phyloP scores from a whole-genome alignment of 2,888 invertebrate genomes.

The Alloplasta piceator region DNA sequence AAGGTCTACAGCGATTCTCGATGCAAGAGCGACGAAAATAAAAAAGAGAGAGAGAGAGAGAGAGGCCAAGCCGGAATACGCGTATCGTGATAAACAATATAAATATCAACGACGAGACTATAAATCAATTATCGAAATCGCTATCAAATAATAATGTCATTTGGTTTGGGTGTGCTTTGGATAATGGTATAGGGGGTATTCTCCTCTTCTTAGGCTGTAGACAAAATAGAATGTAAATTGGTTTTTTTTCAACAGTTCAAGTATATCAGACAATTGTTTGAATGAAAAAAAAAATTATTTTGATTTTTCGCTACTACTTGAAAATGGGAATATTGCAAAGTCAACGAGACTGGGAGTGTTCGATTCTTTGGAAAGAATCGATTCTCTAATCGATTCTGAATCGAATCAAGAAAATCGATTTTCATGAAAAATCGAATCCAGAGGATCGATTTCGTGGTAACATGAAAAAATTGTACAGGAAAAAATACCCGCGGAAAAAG shows the following conservation, averaged over 20 bases:
- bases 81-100: conserved; percentile 57
- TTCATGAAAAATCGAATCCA: too few relatives aligned
- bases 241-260: conserved; percentile 55
- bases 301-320: conserved; percentile 31
- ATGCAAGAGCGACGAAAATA: conserved; percentile 27
- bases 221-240: conserved; percentile 83
- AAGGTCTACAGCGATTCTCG: conserved; percentile 29
- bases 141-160: conserved; percentile 74
- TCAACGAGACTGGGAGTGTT: too few relatives aligned
- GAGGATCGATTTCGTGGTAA: too few relatives aligned
- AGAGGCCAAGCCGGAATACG: conserved; percentile 23
- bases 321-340: conserved; percentile 56
- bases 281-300: conserved; percentile 3
- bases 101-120: conserved; percentile 70
- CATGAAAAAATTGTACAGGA: too few relatives aligned
- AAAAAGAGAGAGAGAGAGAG: conserved; percentile 22
- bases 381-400: too few relatives aligned
- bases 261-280: conserved; percentile 10
- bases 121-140: conserved; percentile 61
- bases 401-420: too few relatives aligned
- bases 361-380: too few relatives aligned
- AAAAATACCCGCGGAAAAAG: too few relatives aligned
- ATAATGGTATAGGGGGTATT: conserved; percentile 81
- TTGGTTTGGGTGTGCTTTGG: conserved; percentile 79
- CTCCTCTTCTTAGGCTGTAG: conserved; percentile 87